phyloP scores from a whole-genome alignment of 2,797 vertebrate species.

The Streptopelia turtur region DNA sequence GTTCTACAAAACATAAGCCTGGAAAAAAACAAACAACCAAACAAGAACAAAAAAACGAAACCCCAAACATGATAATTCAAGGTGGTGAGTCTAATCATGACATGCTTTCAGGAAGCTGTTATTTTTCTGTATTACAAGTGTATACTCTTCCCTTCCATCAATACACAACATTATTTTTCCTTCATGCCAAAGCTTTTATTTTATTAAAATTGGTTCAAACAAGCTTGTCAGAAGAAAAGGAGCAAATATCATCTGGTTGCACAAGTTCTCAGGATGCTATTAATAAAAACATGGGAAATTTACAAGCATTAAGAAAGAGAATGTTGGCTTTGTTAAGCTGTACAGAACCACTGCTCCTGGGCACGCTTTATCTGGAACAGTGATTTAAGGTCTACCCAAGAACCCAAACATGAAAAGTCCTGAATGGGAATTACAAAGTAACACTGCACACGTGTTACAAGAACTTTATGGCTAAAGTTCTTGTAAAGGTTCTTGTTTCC shows the following conservation, averaged over 20 bases:
- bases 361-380: neutral
- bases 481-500: neutral
- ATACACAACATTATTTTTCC: neutral
- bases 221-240: neutral
- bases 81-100: neutral
- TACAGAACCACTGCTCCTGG: constrained; percentile 7
- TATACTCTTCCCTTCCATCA: neutral
- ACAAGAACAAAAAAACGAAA: neutral
- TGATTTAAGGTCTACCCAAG: constrained; percentile 3
- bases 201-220: constrained; percentile 29
- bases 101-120: neutral
- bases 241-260: neutral
- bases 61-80: neutral
- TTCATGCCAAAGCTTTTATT: neutral
- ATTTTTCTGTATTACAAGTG: neutral
- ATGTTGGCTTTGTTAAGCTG: neutral
- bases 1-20: neutral
- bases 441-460: neutral
- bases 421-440: neutral
- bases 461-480: neutral
- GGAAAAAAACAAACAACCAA: neutral
- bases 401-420: neutral
- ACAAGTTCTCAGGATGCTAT: constrained; percentile 22
- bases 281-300: constrained; percentile 45
- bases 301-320: constrained; percentile 9